Conservation (phyloP, 1,140 invertebrate species). For the Nasonia longicornis region DNA sequence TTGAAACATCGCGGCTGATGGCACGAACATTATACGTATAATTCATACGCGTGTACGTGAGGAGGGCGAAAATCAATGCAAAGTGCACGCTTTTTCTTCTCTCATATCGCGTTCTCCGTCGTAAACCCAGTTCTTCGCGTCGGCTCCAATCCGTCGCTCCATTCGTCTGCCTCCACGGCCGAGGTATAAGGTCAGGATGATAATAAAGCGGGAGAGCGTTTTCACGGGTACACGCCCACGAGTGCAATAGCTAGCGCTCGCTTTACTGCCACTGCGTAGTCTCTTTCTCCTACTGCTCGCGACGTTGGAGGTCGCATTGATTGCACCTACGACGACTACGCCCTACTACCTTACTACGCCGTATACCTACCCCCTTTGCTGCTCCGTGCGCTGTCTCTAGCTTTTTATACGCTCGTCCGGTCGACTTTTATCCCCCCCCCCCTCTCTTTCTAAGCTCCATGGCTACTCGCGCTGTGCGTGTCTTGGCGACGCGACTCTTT, state of each 20-base stretch:
- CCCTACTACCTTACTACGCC: not conserved
- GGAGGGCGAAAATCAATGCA: no score
- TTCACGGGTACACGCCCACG: not conserved
- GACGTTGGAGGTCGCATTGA: conserved; percentile 7
- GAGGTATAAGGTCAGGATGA: not conserved
- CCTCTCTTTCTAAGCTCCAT: not conserved
- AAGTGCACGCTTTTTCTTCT: not conserved
- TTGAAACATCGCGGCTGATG: not conserved
- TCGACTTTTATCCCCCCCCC: no score
- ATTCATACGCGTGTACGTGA: no score
- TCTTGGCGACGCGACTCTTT: not conserved
- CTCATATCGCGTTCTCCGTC: not conserved
- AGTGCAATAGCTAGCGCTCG: not conserved
- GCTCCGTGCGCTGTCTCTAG: not conserved
- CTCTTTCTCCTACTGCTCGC: not conserved
- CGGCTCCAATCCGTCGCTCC: not conserved
- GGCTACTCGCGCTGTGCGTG: not conserved
- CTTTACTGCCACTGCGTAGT: not conserved
- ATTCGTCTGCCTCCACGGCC: not conserved
- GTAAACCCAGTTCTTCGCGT: not conserved
- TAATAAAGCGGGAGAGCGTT: not conserved
- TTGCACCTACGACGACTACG: not conserved
- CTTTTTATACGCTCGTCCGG: not conserved
- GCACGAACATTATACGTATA: no score
- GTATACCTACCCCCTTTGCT: no score